Base-by-base conservation (phyloP, 2,113 vertebrate species). In the Labrus mixtus region DNA sequence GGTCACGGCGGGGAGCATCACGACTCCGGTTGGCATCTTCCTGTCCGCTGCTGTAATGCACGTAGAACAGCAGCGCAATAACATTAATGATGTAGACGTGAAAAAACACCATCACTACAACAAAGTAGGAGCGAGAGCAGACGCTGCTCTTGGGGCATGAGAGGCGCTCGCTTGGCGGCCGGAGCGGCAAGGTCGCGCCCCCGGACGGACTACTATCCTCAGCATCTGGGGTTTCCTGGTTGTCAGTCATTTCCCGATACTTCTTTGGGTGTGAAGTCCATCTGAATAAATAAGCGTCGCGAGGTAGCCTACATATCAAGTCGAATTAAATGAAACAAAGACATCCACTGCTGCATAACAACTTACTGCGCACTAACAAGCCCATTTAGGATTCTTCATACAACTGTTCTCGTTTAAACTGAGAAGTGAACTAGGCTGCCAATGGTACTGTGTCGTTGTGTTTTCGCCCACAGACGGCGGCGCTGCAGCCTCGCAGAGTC, bases 91-190 rank as follows among this genome's bases (percentile, higher is more conserved):
- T 95, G 93, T 97, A 98, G 36, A 98, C 94, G 78, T 97, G 97
- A 66, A 97, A 97, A 85, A 98, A 97, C 36, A 97, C 96, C 97
- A 98, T 97, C 29, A 98, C 95, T 39, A 97, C 95, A 89, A 97
- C 93, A 84, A 98, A 98, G 91, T 98, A 98, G 15, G 97, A 97
- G 62, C 97, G 96, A n/a, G 97, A 98, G 84, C 97, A 98, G 81
- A 97, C 95, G 81, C 94, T 95, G 91, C 87, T 94, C 86, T 95
- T 96, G 87, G 91, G 88, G 67, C 93, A 67, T 0, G 90, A 69
- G 43, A 92, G 82, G 3, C 96, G 94, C 48, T 96, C 95, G 79
- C 94, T 90, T 62, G 72, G 88, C 59, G 87, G 82, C 56, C 87
- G 82, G 7, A 82, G 87, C n/a, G 81, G 85, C 56, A 82, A 76